Base-by-base conservation (phyloP, 2,888 invertebrate species). In the Leucoptera coffeella region DNA sequence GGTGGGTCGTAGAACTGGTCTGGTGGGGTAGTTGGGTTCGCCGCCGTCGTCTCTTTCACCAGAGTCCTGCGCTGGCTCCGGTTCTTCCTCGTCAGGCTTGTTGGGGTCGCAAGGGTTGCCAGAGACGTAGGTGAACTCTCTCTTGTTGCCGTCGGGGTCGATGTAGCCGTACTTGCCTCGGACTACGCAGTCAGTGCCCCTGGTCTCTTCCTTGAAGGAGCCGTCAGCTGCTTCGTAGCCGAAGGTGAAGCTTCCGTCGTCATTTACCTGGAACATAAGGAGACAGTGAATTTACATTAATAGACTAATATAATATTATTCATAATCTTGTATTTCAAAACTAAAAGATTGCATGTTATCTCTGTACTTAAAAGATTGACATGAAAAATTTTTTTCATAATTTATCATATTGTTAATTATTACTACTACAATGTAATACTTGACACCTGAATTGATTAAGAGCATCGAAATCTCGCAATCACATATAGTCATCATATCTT, bases 21-120 rank as follows among this genome's bases (percentile, higher is more conserved):
- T 38, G 50, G 49, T 40, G 58, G 80, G 53, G 71, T 73, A 42
- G 65, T 73, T 39, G 62, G 85, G 79, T 15, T 83, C 82, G 32
- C 74, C 75, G n/a, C n/a, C n/a, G 39, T 80, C 80, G 30, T 78
- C 75, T 30, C 74, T 50, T 29, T 75, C 77, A 2, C 61, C 73
- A 23, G 78, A 74, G 26, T 78, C 77, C 8, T 73, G 74, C 2
- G 71, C 67, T 6, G 43, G 50, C 9, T 77, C 75, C 3, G 62
- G 62, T 11, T 83, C 80, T 8, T 79, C 80, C 11, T 80, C 78
- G 35, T 80, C 77, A 1, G 81, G 81, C n/a, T 82, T 82, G 54
- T 86, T 87, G 5, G 87, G 87, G 45, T 88, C 87, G 47, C 88
- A 88, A 1, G 87, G 86, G 50, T 88, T 87, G 12, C 88, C 88